Base-by-base conservation (phyloP, 2,888 invertebrate species). In the Drosophila setosimentum region DNA sequence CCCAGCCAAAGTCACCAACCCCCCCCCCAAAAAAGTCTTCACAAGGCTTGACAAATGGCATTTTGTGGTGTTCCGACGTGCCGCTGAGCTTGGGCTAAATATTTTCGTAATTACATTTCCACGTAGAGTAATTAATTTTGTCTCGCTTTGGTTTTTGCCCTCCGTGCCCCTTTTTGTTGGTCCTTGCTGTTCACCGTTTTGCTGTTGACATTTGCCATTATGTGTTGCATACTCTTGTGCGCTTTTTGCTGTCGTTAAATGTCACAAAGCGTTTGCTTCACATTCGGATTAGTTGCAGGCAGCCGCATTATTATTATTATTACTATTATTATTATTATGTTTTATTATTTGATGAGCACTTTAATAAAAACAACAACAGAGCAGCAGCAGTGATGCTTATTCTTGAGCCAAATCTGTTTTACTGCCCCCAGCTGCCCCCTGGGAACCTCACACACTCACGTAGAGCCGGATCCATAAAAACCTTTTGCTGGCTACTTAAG, bases 41-140 rank as follows among this genome's bases (percentile, higher is more conserved):
- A 63, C 78, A 71, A 57, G 73, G 57, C 78, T 84, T 87, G 89
- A 87, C 87, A 87, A 87, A 89, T 87, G 88, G 89, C 88, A 87
- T 87, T 87, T 78, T 87, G 82, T 80, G 85, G 82, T 70, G 57
- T 21, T 29, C 62, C 82, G 84, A 79, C 87, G 83, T 85, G 89
- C 84, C 75, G 86, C 83, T 73, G 76, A 78, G 82, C 75, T 85
- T 80, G 74, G 80, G 87, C 87, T 91, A 92, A 91, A 92, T 92
- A 92, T 92, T 92, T 92, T 91, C 91, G 90, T 92, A 92, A 92
- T 92, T 92, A 92, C 91, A 92, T 91, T 92, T 92, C 89, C 91
- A 90, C 91, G 87, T 88, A 90, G 92, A 91, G 91, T 92, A 92
- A 92, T 92, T 92, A 92, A 92, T 92, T 92, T 92, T 91, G 91